phyloP scores from a whole-genome alignment of 2,888 invertebrate genomes.

The Agrypnus murinus region DNA sequence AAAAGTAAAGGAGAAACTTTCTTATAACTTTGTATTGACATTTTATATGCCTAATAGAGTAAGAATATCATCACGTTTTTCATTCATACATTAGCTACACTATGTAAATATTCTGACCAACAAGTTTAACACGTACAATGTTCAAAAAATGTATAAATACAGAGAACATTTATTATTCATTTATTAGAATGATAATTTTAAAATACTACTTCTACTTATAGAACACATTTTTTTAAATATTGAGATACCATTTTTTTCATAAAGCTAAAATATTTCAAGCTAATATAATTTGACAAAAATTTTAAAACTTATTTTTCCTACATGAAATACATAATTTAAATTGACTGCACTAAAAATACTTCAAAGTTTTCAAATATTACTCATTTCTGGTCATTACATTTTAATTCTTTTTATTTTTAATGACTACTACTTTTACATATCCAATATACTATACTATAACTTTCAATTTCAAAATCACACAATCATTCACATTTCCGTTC shows the following conservation, averaged over 20 bases:
- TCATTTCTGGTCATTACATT: too few species aligned
- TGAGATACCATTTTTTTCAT: not conserved
- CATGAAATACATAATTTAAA: too few species aligned
- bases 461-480: too few species aligned
- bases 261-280: not conserved
- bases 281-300: too few species aligned
- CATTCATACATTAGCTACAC: not conserved
- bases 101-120: not conserved
- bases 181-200: not conserved
- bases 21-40: not conserved
- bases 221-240: not conserved
- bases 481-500: too few species aligned
- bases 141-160: conserved; percentile 21
- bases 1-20: conserved; percentile 3
- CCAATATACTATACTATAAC: too few species aligned
- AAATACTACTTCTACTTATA: not conserved
- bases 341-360: too few species aligned
- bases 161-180: conserved; percentile 4
- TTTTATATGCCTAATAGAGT: not conserved
- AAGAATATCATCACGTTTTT: not conserved
- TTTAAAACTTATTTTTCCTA: too few species aligned
- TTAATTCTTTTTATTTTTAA: too few species aligned
- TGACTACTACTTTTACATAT: too few species aligned
- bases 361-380: too few species aligned
- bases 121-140: not conserved